Conservation (phyloP, 2,113 vertebrate genomes). For the Gadus macrocephalus region DNA sequence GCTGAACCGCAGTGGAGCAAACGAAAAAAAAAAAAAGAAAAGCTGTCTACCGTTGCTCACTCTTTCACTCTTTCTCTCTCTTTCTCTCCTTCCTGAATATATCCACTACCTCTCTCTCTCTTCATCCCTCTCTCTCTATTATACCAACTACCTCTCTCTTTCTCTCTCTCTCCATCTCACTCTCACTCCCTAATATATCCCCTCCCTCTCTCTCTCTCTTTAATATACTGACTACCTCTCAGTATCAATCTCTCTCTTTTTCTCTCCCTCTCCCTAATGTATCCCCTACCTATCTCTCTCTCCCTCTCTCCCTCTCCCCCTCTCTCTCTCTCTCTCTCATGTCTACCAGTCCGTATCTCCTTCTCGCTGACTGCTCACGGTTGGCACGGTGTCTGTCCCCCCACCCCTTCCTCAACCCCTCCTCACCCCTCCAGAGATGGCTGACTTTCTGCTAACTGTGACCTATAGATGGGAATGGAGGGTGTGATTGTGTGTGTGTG, state of each 20-base stretch:
- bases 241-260: neutral
- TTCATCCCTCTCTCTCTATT: constrained; percentile 20
- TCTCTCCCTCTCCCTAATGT: neutral
- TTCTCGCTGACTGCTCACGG: constrained; percentile 55
- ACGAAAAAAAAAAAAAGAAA: neutral
- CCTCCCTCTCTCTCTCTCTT: constrained; percentile 31
- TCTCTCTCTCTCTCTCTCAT: neutral
- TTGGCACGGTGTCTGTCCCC: constrained; percentile 48
- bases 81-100: neutral
- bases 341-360: constrained; percentile 50
- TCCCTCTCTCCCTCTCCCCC: constrained; percentile 34
- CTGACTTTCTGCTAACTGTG: constrained; percentile 50
- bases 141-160: constrained; percentile 45
- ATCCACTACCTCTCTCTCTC: constrained; percentile 48
- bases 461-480: constrained; percentile 62
- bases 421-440: constrained; percentile 19
- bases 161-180: neutral
- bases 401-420: constrained; percentile 36
- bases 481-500: neutral
- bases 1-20: constrained; percentile 47
- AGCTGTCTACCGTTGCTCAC: neutral
- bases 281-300: constrained; percentile 48
- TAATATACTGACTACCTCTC: constrained; percentile 14
- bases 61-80: neutral
- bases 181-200: constrained; percentile 9